Percentiles rank a stretch among this genome's conserved stretches.
These are phyloP conservation scores for Cheilosia variabilis DNA, from an alignment of 2,888 invertebrate genomes.

Conservation along the genomic window DNA sequence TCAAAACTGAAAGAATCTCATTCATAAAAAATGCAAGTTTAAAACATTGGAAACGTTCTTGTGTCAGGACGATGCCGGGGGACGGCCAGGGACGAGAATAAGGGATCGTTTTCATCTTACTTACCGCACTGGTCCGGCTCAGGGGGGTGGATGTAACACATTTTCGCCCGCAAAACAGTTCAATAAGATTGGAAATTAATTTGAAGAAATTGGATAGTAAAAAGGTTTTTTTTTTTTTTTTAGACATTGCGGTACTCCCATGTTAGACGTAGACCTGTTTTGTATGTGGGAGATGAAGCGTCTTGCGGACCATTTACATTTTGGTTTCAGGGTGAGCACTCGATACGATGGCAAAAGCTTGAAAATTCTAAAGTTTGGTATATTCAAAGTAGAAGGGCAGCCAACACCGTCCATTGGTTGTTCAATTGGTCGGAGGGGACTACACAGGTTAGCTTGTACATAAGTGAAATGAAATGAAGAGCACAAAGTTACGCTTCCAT, in stretches of 20 bases:
- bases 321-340: constrained; percentile 15
- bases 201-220: constrained; percentile 58
- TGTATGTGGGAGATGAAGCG: constrained; percentile 3
- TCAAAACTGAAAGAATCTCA: constrained; percentile 64
- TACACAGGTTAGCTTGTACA: not conserved
- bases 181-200: constrained; percentile 73
- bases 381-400: not conserved
- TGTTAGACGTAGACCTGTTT: constrained; percentile 1
- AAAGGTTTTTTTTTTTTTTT: constrained; percentile 9
- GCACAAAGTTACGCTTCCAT: constrained; percentile 21
- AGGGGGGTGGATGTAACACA: not conserved
- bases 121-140: not conserved
- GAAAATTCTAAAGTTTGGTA: constrained; percentile 39
- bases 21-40: constrained; percentile 61
- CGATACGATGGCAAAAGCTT: constrained; percentile 15
- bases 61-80: not conserved
- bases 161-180: constrained; percentile 49
- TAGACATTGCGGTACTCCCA: not conserved
- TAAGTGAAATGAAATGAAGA: constrained; percentile 26
- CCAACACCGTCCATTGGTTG: constrained; percentile 4
- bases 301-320: constrained; percentile 30
- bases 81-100: not conserved
- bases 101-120: constrained; percentile 42
- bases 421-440: constrained; percentile 5
- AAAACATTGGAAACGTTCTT: constrained; percentile 45